A percentile compares a stretch with the other conserved stretches of the same genome.
phyloP scores from a whole-genome alignment of 1,140 invertebrate genomes.

The Conopomorpha cramerella region DNA sequence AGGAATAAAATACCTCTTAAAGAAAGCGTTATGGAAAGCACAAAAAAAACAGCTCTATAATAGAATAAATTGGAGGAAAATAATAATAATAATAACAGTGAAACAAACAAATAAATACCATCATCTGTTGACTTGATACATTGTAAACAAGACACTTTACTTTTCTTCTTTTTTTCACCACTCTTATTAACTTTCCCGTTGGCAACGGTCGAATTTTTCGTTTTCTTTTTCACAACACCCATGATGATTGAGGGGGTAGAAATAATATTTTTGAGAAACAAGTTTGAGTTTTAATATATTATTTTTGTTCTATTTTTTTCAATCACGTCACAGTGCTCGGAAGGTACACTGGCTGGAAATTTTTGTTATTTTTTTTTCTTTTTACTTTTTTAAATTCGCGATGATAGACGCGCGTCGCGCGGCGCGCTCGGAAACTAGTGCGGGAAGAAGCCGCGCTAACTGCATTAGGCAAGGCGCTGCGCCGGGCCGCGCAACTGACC shows the following conservation, averaged over 20 bases:
- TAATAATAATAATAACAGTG: no score
- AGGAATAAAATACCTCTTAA: no score
- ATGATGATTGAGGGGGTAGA: no score
- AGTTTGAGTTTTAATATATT: no score
- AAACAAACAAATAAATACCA: slow-evolving; percentile 23
- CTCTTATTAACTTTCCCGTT: slow-evolving; percentile 30
- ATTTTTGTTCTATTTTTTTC: slow-evolving; percentile 16
- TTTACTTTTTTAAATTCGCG: slow-evolving; percentile 18
- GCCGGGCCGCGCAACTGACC: no score
- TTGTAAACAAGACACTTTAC: slow-evolving; percentile 53
- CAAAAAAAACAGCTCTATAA: no score
- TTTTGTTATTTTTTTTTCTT: slow-evolving; percentile 8
- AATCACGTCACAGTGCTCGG: slow-evolving; percentile 10
- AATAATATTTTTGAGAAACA: no score
- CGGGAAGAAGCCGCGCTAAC: slow-evolving; percentile 45
- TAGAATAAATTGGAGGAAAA: no score
- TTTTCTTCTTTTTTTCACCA: slow-evolving; percentile 53
- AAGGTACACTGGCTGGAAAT: slow-evolving; percentile 12
- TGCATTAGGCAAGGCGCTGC: no score
- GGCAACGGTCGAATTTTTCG: slow-evolving; percentile 29
- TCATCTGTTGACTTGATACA: slow-evolving; percentile 48
- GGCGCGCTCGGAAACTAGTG: slow-evolving; percentile 48
- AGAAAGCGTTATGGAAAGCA: no score
- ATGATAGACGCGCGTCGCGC: slow-evolving; percentile 29
- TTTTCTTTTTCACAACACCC: slow-evolving; percentile 48